Percentiles rank a stretch among this genome's conserved stretches.
Conservation (phyloP, 2,888 invertebrate genomes). For the Quadroppia sp. region DNA sequence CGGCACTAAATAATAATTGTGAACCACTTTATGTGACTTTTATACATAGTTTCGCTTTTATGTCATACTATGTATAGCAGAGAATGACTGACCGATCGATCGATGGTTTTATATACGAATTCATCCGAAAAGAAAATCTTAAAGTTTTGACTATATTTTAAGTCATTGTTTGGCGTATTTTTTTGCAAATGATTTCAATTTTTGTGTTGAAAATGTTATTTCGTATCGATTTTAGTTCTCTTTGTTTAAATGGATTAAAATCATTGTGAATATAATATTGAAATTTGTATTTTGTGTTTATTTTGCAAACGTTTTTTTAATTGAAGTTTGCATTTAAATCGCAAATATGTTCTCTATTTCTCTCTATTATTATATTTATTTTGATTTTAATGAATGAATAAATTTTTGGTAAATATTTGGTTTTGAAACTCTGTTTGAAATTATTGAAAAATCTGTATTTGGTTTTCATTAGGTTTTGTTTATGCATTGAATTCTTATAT, state of each 20-base stretch:
- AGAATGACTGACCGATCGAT: background rate
- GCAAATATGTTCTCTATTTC: background rate
- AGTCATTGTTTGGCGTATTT: no score
- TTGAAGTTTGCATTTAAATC: background rate
- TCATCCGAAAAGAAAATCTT: no score
- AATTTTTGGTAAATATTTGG: slow-evolving; percentile 10
- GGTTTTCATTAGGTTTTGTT: no score
- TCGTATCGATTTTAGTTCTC: background rate
- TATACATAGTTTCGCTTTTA: slow-evolving; percentile 17
- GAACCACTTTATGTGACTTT: slow-evolving; percentile 14
- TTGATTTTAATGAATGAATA: background rate
- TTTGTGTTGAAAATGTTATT: background rate
- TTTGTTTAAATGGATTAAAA: no score
- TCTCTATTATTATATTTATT: background rate
- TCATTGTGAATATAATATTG: no score
- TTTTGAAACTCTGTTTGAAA: background rate
- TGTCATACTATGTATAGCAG: background rate
- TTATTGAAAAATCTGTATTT: no score
- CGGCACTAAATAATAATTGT: slow-evolving; percentile 16
- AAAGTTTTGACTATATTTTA: no score
- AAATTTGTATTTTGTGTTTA: background rate
- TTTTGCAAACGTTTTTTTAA: background rate
- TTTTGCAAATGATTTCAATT: background rate
- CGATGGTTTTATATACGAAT: background rate
- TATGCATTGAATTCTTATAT: background rate